Evolutionary conservation across 2,113 vertebrate species (phyloP), one percentile per base, ranked within the genome.

Genomic region (Sphaerodactylus townsendi): DNA sequence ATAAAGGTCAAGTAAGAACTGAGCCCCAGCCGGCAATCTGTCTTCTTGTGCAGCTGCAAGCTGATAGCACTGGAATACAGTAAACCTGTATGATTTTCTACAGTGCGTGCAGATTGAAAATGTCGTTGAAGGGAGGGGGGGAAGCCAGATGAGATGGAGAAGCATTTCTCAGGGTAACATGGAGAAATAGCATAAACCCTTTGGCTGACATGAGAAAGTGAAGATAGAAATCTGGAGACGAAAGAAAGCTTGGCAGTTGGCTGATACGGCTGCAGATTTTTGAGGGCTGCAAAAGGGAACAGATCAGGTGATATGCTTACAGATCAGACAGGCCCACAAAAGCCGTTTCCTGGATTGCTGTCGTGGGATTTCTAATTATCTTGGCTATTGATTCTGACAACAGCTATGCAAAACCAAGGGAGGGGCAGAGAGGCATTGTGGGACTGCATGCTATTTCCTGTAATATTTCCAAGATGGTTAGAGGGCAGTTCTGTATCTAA

Each of bases 171-270:
- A 80, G 87, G 87, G 90, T 83, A 44, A 88, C 90, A 89, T 79
- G 75, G 77, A 92, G 91, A 90, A 92, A 91, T 89, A 44, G 25
- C n/a, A 88, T 86, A 89, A 92, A 90, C 2, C 10, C 91, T 87
- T 86, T 72, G 53, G 88, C 88, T 92, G 90, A 90, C 88, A 92
- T 82, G 64, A 77, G 39, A 88, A 90, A 77, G 21, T 90, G 92
- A 79, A 90, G 85, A 91, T 85, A 90, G 69, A 89, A 88, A 91
- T 91, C 78, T 89, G 77, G 88, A 85, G 92, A 93, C 91, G 89
- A 91, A 90, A 91, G 37, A 9, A 69, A 82, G 86, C 85, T 90
- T 90, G 85, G 85, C 85, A 89, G 89, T 91, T 90, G 82, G 77
- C 77, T 85, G 88, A 86, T 91, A 79, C 81, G 86, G 48, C 83